Percentiles rank a stretch among this genome's conserved stretches.
phyloP scores from a whole-genome alignment of 2,113 vertebrate genomes.

The Leptocoma aspasia region DNA sequence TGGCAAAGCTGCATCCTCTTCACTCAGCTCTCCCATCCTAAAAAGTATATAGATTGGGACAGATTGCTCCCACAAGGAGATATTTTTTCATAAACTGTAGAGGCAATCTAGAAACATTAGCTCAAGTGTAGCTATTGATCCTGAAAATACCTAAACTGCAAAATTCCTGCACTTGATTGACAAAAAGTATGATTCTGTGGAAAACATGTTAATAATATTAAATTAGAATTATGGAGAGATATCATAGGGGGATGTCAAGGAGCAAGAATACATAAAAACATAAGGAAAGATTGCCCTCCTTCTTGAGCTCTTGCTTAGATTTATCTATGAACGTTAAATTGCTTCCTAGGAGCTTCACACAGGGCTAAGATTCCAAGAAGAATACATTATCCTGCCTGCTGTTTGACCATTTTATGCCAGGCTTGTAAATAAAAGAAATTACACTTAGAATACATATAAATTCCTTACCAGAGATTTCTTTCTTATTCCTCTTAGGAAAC shows the following conservation, averaged over 20 bases:
- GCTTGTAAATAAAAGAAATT: background rate
- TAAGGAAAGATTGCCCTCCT: background rate
- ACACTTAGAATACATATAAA: background rate
- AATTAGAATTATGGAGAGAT: background rate
- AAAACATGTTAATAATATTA: background rate
- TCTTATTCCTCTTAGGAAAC: background rate
- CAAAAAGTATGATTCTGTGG: background rate
- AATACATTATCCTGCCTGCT: background rate
- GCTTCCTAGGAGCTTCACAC: background rate
- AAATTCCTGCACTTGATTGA: background rate
- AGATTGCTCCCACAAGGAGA: background rate
- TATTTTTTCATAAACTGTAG: background rate
- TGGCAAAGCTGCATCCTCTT: background rate
- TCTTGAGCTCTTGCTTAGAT: background rate
- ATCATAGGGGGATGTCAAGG: rapidly evolving
- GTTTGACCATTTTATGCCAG: background rate
- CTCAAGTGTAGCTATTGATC: background rate
- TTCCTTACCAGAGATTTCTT: background rate
- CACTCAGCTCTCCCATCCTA: rapidly evolving
- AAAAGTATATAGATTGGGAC: background rate
- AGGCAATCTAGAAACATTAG: background rate
- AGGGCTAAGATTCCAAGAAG: background rate
- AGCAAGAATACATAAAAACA: background rate
- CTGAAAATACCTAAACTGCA: background rate
- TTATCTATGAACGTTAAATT: background rate